Evolutionary conservation across 2,888 invertebrate species (phyloP).

Genomic region (Spialia ferax): DNA sequence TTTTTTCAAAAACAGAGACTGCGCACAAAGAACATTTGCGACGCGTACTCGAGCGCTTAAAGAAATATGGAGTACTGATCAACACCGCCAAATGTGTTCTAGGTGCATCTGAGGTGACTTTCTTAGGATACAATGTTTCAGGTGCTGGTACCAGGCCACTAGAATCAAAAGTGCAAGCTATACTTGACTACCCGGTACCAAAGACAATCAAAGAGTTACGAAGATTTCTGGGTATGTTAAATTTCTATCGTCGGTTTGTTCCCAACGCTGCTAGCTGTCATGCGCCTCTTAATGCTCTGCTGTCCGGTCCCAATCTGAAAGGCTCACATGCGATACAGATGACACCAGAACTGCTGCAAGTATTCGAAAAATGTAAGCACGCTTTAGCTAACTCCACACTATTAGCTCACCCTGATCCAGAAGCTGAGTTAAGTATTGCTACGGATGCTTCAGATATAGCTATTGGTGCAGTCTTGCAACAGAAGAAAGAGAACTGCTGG

Average conservation of each 20-base stretch:
- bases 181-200: not conserved
- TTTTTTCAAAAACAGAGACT: no score
- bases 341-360: constrained; percentile 43
- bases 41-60: no score
- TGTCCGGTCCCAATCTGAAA: constrained; percentile 41
- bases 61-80: no score
- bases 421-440: constrained; percentile 49
- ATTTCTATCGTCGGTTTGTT: constrained; percentile 43
- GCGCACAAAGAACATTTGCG: no score
- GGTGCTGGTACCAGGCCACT: not conserved
- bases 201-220: constrained; percentile 32
- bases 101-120: no score
- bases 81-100: no score
- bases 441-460: constrained; percentile 59
- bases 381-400: constrained; percentile 51
- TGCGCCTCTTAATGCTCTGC: constrained; percentile 39
- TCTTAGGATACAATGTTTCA: no score
- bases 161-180: not conserved
- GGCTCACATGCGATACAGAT: constrained; percentile 50
- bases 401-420: constrained; percentile 50
- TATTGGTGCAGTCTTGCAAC: constrained; percentile 60
- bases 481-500: constrained; percentile 48
- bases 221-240: constrained; percentile 40
- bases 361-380: constrained; percentile 51
- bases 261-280: constrained; percentile 42